phyloP scores from a whole-genome alignment of 2,797 vertebrate genomes.

The Taenioides sp. region DNA sequence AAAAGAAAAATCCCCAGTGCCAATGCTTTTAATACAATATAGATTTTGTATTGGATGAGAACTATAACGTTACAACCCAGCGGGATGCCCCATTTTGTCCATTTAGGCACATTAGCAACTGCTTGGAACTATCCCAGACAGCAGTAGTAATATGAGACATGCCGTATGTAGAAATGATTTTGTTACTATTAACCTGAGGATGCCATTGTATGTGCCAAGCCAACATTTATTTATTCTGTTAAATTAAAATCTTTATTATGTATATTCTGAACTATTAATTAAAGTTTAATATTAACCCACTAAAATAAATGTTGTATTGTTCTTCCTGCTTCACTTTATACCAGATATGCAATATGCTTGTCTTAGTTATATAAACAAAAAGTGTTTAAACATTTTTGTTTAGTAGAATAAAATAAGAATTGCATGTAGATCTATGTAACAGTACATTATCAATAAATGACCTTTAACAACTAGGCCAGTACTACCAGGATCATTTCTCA shows the following conservation, averaged over 20 bases:
- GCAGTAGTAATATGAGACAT: background rate
- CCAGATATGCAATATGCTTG: background rate
- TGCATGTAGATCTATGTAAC: background rate
- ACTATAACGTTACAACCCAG: background rate
- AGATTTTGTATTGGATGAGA: background rate
- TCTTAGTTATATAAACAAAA: background rate
- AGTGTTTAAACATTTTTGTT: background rate
- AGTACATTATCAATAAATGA: conserved; percentile 26
- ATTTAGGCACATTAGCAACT: no score
- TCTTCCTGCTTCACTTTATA: conserved; percentile 10
- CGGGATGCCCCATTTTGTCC: background rate
- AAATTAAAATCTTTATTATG: background rate
- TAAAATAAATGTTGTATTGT: background rate
- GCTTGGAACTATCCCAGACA: background rate
- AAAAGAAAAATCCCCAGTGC: background rate
- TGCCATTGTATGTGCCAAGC: background rate
- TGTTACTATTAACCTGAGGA: background rate
- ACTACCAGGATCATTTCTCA: conserved; percentile 31
- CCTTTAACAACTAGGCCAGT: conserved; percentile 47
- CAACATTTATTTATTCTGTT: background rate
- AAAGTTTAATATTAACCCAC: background rate
- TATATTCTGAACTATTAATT: background rate
- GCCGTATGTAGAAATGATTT: background rate
- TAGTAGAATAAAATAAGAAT: conserved; percentile 1
- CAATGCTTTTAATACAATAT: background rate